phyloP scores from a whole-genome alignment of 2,888 invertebrate genomes.

The Lasioglossum leucozonium region DNA sequence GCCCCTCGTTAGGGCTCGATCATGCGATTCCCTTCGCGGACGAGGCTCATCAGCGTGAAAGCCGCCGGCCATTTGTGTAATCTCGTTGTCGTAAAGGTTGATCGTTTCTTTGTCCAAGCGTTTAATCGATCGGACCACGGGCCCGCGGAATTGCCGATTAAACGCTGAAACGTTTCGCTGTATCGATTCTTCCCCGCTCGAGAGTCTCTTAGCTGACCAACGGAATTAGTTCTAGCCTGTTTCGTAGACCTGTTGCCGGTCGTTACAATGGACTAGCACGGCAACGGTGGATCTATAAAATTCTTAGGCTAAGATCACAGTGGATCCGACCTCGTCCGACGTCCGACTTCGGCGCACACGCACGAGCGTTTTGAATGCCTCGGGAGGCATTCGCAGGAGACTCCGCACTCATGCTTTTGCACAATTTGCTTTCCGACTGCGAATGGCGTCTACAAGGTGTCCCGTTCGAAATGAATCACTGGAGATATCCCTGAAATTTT shows the following conservation, averaged over 20 bases:
- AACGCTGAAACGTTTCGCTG: slow-evolving; percentile 5
- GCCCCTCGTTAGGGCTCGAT: not conserved
- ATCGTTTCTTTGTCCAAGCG: slow-evolving; percentile 38
- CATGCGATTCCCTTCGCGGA: not conserved
- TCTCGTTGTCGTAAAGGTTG: slow-evolving; percentile 35
- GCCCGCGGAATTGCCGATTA: slow-evolving; percentile 39
- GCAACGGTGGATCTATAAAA: not conserved
- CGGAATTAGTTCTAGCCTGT: not conserved
- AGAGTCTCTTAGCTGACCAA: slow-evolving; percentile 1
- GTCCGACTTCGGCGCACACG: too few relatives aligned
- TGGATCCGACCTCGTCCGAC: too few relatives aligned
- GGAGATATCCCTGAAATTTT: too few relatives aligned
- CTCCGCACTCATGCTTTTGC: too few relatives aligned
- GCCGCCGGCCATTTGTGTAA: slow-evolving; percentile 37
- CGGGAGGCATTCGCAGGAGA: too few relatives aligned
- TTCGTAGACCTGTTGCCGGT: not conserved
- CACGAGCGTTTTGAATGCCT: too few relatives aligned
- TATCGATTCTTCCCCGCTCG: slow-evolving; percentile 22
- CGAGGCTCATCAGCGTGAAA: slow-evolving; percentile 35
- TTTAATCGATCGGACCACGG: slow-evolving; percentile 32
- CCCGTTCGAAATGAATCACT: too few relatives aligned
- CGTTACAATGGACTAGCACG: not conserved
- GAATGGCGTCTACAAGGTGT: too few relatives aligned
- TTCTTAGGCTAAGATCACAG: too few relatives aligned
- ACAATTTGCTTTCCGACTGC: too few relatives aligned